These are phyloP conservation scores for Carposina sasakii DNA, from an alignment of 1,140 invertebrate genomes.

Conservation along the genomic window DNA sequence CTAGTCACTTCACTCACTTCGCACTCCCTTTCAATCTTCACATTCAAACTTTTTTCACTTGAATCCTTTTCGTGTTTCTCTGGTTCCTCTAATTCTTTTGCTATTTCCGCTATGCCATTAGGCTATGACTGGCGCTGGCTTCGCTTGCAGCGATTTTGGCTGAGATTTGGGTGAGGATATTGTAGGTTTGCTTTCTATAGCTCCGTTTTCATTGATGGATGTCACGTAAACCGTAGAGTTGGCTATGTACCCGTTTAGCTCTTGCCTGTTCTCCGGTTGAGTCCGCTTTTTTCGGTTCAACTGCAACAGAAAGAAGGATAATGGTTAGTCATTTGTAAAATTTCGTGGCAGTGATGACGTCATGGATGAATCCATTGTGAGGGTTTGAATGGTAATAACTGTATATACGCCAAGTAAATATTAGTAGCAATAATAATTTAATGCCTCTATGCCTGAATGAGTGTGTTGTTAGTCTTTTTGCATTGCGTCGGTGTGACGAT, in stretches of 20 bases:
- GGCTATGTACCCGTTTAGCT: conserved; percentile 82
- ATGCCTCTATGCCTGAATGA: no score
- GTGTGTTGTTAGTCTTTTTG: no score
- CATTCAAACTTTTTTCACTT: conserved; percentile 55
- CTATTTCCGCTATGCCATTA: conserved; percentile 50
- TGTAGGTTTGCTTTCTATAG: conserved; percentile 73
- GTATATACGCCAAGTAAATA: no score
- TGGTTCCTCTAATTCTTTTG: conserved; percentile 39
- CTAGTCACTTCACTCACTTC: conserved; percentile 56
- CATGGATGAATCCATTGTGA: no score
- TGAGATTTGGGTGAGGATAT: conserved; percentile 63
- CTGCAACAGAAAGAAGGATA: conserved; percentile 73
- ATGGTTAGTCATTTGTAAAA: no score
- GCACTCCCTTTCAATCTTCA: conserved; percentile 41
- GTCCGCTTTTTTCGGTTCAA: conserved; percentile 76
- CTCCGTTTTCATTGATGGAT: conserved; percentile 78
- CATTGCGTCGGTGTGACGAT: no score
- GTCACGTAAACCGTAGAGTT: conserved; percentile 86
- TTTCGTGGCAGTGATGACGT: no score
- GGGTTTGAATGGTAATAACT: no score
- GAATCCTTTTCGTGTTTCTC: conserved; percentile 59
- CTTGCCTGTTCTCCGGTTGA: conserved; percentile 71
- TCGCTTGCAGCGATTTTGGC: conserved; percentile 51
- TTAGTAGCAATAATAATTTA: no score
- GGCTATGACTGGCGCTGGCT: conserved; percentile 55